These are phyloP conservation scores for Eilema griseolum DNA, from an alignment of 2,888 invertebrate genomes.

Conservation along the genomic window DNA sequence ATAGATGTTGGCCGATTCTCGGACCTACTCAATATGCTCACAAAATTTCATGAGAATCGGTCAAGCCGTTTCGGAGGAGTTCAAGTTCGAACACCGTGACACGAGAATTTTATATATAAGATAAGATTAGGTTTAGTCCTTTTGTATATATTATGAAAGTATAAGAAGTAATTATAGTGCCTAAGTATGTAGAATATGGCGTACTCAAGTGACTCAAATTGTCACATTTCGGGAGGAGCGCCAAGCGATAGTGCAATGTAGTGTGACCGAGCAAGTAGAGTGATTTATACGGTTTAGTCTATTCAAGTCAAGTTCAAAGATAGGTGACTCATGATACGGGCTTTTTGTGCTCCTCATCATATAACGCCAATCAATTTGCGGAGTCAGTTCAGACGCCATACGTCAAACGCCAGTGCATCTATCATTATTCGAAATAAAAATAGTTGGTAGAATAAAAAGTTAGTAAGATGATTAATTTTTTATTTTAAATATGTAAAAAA, in stretches of 20 bases:
- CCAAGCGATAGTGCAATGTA: background rate
- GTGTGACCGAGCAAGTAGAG: background rate
- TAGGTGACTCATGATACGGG: background rate
- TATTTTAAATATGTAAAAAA: background rate
- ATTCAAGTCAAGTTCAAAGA: constrained; percentile 1
- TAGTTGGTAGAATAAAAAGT: background rate
- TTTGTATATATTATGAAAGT: background rate
- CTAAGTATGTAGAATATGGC: background rate
- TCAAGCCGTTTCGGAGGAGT: no score
- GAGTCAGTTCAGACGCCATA: background rate
- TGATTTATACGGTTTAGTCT: background rate
- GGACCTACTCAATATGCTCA: no score
- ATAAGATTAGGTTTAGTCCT: background rate
- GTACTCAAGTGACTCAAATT: background rate
- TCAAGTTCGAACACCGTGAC: no score
- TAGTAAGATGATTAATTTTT: background rate
- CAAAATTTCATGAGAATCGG: no score
- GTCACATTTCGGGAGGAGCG: background rate
- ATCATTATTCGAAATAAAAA: background rate
- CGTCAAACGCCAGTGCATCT: background rate
- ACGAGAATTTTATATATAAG: no score
- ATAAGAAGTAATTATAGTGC: background rate
- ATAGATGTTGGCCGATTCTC: no score
- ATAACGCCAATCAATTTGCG: background rate
- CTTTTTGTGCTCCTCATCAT: background rate